phyloP scores from a whole-genome alignment of 2,113 vertebrate species.

The Channa argus region DNA sequence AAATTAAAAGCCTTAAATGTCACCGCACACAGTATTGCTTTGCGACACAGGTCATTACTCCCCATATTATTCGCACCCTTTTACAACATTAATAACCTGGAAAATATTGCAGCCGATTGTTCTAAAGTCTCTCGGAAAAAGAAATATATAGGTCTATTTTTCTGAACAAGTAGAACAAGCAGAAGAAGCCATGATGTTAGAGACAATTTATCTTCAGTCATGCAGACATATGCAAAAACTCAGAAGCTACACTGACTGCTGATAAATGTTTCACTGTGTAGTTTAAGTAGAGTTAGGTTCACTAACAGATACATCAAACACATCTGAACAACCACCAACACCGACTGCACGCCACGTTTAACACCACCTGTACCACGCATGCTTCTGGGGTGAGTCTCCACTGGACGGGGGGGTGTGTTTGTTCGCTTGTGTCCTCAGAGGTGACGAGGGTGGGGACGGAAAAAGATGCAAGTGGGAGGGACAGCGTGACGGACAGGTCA shows the following conservation, averaged over 20 bases:
- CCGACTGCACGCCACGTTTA: neutral
- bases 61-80: slow-evolving; percentile 92
- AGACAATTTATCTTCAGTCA: slow-evolving; percentile 1
- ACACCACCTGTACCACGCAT: neutral
- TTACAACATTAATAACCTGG: slow-evolving; percentile 97
- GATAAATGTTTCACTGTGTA: no score
- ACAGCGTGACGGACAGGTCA: slow-evolving; percentile 1
- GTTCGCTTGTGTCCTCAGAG: slow-evolving; percentile 12
- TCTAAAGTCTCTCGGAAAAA: slow-evolving; percentile 73
- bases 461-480: neutral
- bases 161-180: slow-evolving; percentile 69
- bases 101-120: slow-evolving; percentile 90
- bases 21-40: slow-evolving; percentile 97
- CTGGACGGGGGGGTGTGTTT: neutral
- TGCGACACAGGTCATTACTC: slow-evolving; percentile 99
- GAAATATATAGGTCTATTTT: slow-evolving; percentile 41
- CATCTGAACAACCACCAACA: slow-evolving; percentile 20
- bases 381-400: neutral
- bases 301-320: neutral
- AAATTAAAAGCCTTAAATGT: slow-evolving; percentile 99
- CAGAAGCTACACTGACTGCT: no score
- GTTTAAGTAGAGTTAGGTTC: neutral
- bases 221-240: neutral
- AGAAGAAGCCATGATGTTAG: neutral
- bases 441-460: slow-evolving; percentile 13